Conservation (phyloP, 2,113 vertebrate species). For the Ctenomys sociabilis region DNA sequence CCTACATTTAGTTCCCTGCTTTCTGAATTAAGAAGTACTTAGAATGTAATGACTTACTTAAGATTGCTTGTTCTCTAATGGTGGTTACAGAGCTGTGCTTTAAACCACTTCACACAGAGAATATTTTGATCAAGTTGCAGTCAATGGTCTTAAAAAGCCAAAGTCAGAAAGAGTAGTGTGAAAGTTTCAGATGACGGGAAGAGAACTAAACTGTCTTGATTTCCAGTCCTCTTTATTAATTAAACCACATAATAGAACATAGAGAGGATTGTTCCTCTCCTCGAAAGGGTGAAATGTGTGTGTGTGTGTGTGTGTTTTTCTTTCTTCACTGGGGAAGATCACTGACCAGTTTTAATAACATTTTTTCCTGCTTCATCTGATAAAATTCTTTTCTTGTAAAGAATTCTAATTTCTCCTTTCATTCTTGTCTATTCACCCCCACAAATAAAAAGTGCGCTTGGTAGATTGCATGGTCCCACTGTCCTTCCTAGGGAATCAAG, state of each 20-base stretch:
- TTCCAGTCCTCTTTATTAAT: conserved; percentile 74
- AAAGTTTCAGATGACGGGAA: conserved; percentile 74
- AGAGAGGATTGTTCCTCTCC: neutral
- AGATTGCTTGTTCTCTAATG: conserved; percentile 76
- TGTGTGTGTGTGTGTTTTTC: neutral
- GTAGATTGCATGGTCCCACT: neutral
- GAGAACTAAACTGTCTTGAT: conserved; percentile 63
- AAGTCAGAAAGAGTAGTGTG: conserved; percentile 60
- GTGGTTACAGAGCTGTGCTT: conserved; percentile 63
- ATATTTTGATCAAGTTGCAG: conserved; percentile 73
- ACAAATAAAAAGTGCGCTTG: neutral
- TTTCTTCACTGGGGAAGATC: conserved; percentile 34
- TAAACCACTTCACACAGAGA: conserved; percentile 50
- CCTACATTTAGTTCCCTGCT: conserved; percentile 74
- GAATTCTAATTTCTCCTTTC: conserved; percentile 51
- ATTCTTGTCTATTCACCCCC: neutral
- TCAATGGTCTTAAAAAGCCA: conserved; percentile 66
- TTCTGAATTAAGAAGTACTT: conserved; percentile 82
- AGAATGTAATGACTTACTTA: conserved; percentile 77
- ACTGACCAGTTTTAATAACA: conserved; percentile 22
- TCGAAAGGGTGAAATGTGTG: neutral
- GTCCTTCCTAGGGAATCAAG: neutral
- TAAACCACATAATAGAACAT: conserved; percentile 64
- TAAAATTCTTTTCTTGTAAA: neutral
- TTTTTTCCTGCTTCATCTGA: conserved; percentile 33